Evolutionary conservation across 2,113 vertebrate genomes (phyloP), one percentile per base, ranked within the genome.

Genomic region (Pollachius pollachius): DNA sequence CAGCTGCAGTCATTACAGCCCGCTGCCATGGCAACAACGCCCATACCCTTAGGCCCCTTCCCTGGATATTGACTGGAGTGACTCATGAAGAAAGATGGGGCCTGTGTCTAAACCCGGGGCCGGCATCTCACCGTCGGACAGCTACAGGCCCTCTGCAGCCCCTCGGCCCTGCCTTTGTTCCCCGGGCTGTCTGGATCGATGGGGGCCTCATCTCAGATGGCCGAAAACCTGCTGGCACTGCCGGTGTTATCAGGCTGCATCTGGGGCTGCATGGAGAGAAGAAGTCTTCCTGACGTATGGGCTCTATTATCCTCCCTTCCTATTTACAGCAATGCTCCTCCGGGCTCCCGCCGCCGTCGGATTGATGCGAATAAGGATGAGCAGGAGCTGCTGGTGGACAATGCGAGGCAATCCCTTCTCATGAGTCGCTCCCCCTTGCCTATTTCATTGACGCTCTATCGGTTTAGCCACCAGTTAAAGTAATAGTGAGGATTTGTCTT

Each of bases 201-300:
- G 81, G 41, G 12, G 58, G 34, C 76, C 75, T 84, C 85, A 84
- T 85, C 78, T 77, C 64, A 73, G 75, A 81, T 75, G 73, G 79
- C 79, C 81, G 52, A 68, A 21, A 54, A 75, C 60, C 85, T 81
- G 82, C 76, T 76, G 88, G 85, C 84, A 57, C 41, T 1, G 74
- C 80, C 19, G 59, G 76, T 75, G 86, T 87, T 86, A 88, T 90
- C 78, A 85, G 83, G 83, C 84, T 77, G 83, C 87, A 77, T 79
- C 65, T 12, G 68, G 75, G 41, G 65, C 23, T 9, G 52, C 74
- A 75, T 84, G 70, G 67, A 73, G 85, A 70, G 75, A 76, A 60
- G n/a, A 18, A 18, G 23, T 65, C 68, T 69, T 56, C 60, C 52
- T 79, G 81, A 84, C 60, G 69, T 82, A 87, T 85, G 75, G 81